Base-by-base conservation (phyloP, 2,888 invertebrate genomes). In the Melipona bicolor region DNA sequence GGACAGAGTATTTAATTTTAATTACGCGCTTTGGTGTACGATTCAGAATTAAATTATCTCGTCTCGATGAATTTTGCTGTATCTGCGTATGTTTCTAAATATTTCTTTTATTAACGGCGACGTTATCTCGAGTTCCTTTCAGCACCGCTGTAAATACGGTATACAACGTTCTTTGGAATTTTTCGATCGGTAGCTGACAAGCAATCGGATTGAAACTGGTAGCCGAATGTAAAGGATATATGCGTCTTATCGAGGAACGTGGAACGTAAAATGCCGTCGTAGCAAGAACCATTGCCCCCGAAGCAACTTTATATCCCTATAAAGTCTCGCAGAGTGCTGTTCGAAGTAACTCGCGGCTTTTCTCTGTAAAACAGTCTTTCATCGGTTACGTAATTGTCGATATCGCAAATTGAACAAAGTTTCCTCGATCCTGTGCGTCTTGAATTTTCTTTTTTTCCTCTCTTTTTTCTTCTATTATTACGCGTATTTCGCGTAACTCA, bases 221-320 rank as follows among this genome's bases (percentile, higher is more conserved):
- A 71, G 67, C 49, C 59, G 81, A 73, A 85, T 87, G 83, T 87
- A 87, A 84, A 84, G 79, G 80, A 76, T 79, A 76, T 79, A 81
- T 84, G 81, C 80, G 81, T 81, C 83, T 89, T 86, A 86, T 82
- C 74, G 74, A 69, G 81, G 81, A 82, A 72, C 81, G 77, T 62
- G 70, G 77, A 65, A 70, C 80, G 82, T 90, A 89, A 86, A 89
- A 85, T 76, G 81, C 84, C 78, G 85, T 81, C 82, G 82, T 84
- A 74, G 77, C 77, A 69, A 72, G 59, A 86, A 77, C 81, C 74
- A 79, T 85, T 61, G 84, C 78, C 76, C 68, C 65, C 69, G 67
- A 71, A 85, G 72, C 81, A 89, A 85, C 84, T 90, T 87, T 83
- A 83, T 80, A 77, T 68, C 72, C 71, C 77, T 75, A 79, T 86